These are phyloP conservation scores for Actinernus sp. DNA, from an alignment of 92 coral and sea anemone genomes.

Conservation along the genomic window DNA sequence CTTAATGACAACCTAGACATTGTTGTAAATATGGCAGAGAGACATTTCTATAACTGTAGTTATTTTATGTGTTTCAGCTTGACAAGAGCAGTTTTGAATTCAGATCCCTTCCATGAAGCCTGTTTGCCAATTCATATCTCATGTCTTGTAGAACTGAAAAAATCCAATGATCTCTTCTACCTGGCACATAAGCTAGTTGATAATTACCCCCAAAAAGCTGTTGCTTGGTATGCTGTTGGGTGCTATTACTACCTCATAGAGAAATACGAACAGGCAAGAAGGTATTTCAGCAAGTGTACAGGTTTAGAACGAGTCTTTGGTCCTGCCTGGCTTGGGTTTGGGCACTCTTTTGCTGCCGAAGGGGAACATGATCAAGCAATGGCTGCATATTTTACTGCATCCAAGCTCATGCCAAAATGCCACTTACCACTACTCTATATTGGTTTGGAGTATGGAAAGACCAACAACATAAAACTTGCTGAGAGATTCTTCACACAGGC, in stretches of 20 bases:
- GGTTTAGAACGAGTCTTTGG: slow-evolving; percentile 90
- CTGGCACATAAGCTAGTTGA: slow-evolving; percentile 97
- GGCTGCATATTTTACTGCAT: slow-evolving; percentile 98
- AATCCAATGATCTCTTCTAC: slow-evolving; percentile 89
- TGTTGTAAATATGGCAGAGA: slow-evolving; percentile 91
- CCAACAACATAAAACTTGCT: slow-evolving; percentile 93
- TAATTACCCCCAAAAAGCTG: slow-evolving; percentile 96
- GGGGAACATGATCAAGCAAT: slow-evolving; percentile 99
- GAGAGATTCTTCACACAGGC: slow-evolving; percentile 93
- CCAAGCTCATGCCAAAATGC: slow-evolving; percentile 95
- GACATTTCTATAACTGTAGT: slow-evolving; percentile 91
- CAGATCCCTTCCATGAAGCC: slow-evolving; percentile 91
- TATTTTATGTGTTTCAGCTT: slow-evolving; percentile 75
- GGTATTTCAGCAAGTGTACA: slow-evolving; percentile 96
- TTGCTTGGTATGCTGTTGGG: slow-evolving; percentile 99
- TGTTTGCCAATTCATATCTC: slow-evolving; percentile 96
- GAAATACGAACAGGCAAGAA: slow-evolving; percentile 94
- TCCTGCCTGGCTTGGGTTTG: slow-evolving; percentile 99
- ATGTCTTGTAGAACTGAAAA: slow-evolving; percentile 93
- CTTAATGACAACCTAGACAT: slow-evolving; percentile 91
- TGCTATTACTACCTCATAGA: slow-evolving; percentile 93
- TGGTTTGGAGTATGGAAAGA: slow-evolving; percentile 96
- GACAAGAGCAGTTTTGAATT: slow-evolving; percentile 78
- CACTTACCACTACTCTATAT: slow-evolving; percentile 94
- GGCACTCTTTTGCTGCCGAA: slow-evolving; percentile 98